These are phyloP conservation scores for Xiphydria camelus DNA, from an alignment of 2,888 invertebrate genomes.

Conservation along the genomic window DNA sequence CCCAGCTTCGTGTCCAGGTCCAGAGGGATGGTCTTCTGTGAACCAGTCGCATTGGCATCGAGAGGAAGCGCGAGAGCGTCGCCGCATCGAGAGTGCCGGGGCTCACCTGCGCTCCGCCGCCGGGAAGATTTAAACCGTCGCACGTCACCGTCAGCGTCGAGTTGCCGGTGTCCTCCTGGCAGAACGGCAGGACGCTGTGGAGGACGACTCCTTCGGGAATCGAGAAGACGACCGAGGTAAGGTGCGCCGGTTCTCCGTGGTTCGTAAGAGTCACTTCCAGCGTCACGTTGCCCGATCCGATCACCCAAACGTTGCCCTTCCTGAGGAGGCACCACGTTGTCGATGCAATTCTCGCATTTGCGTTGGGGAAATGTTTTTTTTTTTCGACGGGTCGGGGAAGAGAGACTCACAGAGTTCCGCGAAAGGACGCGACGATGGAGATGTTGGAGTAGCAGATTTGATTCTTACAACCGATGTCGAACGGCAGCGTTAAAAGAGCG, in stretches of 20 bases:
- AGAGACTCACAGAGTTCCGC: constrained; percentile 16
- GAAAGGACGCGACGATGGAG: constrained; percentile 20
- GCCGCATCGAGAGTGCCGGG: no score
- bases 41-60: constrained; percentile 1
- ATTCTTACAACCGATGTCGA: constrained; percentile 41
- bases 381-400: no score
- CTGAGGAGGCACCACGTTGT: constrained; percentile 8
- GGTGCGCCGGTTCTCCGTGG: constrained; percentile 41
- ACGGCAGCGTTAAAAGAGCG: constrained; percentile 27
- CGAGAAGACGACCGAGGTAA: constrained; percentile 27
- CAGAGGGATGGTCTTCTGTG: constrained; percentile 34
- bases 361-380: background rate
- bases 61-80: no score
- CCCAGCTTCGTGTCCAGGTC: constrained; percentile 39
- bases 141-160: constrained; percentile 29
- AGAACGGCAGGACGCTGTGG: constrained; percentile 37
- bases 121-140: constrained; percentile 36
- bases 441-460: constrained; percentile 35
- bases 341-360: no score
- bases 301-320: constrained; percentile 36
- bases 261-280: constrained; percentile 34
- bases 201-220: constrained; percentile 35
- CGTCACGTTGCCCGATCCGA: constrained; percentile 41
- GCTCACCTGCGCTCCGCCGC: no score
- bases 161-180: constrained; percentile 27